Base-by-base conservation (phyloP, 2,888 invertebrate species). In the Anoncus sp. region DNA sequence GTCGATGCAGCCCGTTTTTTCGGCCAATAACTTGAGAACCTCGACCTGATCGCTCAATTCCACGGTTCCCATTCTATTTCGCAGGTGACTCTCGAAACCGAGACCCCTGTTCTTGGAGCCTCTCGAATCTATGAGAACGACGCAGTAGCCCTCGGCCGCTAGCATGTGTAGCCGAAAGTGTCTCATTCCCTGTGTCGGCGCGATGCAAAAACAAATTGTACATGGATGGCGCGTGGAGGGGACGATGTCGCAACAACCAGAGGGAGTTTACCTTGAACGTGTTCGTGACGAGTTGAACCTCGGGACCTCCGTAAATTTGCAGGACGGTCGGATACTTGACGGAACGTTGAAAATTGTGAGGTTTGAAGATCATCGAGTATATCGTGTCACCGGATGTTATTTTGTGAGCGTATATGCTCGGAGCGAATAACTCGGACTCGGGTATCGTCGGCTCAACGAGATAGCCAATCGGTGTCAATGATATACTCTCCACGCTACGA, bases 291-390 rank as follows among this genome's bases (percentile, higher is more conserved):
- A 98, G 94, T 92, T 99, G 99, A 59, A 99, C 98, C 91, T 99
- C 98, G 0, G 99, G 99, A 0, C 99, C 99, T 2, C 98, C 99
- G 90, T 99, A 99, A 67, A 99, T 97, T 91, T 98, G 98, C 62
- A 99, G 93, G 77, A 99, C 96, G 16, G 98, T 98, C 0, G 99
- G 99, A 92, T 98, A 98, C 78, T 96, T 94, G 14, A 92, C 91
- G 7, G 94, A 94, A 0, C 92, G 92, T 83, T 94, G 93, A 85
- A 94, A 95, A 89, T 94, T 94, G 87, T 95, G 95, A 2, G 97
- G 97, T 87, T 97, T 96, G 92, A 98, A 98, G 81, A 98, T 95
- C 95, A 98, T 96, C 55, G 98, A 98, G 86, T 96, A 95, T 72
- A 97, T 92, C 16, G 94, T 93, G 84, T 95, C 95, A 6, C 96